Percentiles rank a stretch among this genome's conserved stretches.
These are phyloP conservation scores for Ahaetulla prasina DNA, from an alignment of 2,113 vertebrate genomes.

Conservation along the genomic window DNA sequence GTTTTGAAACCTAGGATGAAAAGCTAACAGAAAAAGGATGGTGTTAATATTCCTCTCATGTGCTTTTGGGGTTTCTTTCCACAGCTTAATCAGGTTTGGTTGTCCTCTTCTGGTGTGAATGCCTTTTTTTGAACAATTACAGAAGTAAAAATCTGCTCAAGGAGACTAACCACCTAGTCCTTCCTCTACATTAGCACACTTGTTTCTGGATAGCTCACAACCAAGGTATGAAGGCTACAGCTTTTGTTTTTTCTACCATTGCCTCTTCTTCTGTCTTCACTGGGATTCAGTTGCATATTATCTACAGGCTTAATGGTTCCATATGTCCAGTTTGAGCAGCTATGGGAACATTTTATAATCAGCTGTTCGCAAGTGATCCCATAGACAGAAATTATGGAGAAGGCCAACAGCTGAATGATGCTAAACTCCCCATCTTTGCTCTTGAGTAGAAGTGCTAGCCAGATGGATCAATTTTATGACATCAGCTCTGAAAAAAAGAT, in stretches of 20 bases:
- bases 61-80: not conserved
- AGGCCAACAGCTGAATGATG: not conserved
- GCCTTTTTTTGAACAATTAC: not conserved
- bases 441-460: not conserved
- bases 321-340: not conserved
- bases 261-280: not conserved
- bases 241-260: not conserved
- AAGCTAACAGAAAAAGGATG: not conserved
- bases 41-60: not conserved
- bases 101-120: not conserved
- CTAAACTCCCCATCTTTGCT: not conserved
- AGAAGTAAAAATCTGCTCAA: not conserved
- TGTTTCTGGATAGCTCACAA: not conserved
- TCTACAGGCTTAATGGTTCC: not conserved
- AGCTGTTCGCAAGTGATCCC: not conserved
- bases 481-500: not conserved
- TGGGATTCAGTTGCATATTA: not conserved
- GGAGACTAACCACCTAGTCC: not conserved
- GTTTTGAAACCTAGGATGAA: not conserved
- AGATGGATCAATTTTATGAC: not conserved
- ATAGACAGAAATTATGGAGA: not conserved
- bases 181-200: not conserved
- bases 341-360: not conserved
- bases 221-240: not conserved
- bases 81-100: not conserved